phyloP scores from a whole-genome alignment of 2,113 vertebrate species.

The Pseudorectes ferrugineus region DNA sequence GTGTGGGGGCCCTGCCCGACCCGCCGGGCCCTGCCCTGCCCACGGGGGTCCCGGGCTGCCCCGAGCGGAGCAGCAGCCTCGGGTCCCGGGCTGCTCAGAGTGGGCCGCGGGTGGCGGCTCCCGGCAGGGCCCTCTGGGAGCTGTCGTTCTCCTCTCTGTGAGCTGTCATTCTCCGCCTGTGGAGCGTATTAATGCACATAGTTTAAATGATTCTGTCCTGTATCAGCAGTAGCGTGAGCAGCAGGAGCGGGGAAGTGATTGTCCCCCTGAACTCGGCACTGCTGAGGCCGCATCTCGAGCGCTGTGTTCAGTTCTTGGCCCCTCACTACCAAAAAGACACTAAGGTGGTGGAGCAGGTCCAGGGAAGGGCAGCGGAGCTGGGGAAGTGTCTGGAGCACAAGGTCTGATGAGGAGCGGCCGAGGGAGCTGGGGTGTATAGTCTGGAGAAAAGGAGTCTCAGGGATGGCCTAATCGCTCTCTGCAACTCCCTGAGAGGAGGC shows the following conservation, averaged over 20 bases:
- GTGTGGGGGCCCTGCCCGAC: fast-evolving
- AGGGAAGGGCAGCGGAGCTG: neutral
- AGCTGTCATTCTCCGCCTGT: neutral
- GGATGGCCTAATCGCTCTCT: fast-evolving
- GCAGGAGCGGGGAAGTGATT: neutral
- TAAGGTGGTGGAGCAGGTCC: neutral
- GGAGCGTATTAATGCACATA: fast-evolving
- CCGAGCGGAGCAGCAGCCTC: neutral
- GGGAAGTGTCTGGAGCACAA: neutral
- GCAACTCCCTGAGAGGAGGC: fast-evolving
- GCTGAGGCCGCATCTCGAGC: neutral
- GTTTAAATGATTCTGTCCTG: neutral
- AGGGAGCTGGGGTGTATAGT: neutral
- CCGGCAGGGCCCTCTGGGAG: neutral
- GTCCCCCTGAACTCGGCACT: neutral
- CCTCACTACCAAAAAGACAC: fast-evolving
- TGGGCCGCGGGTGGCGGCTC: neutral
- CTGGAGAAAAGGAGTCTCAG: neutral
- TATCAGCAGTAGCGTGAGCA: fast-evolving
- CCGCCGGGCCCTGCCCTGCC: too few species aligned
- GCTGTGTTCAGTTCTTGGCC: too few species aligned
- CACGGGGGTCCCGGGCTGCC: fast-evolving
- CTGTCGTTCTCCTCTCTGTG: neutral
- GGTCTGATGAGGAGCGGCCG: neutral
- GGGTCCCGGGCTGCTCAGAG: neutral